phyloP scores from a whole-genome alignment of 2,797 vertebrate genomes.

The Galaxias olidus region DNA sequence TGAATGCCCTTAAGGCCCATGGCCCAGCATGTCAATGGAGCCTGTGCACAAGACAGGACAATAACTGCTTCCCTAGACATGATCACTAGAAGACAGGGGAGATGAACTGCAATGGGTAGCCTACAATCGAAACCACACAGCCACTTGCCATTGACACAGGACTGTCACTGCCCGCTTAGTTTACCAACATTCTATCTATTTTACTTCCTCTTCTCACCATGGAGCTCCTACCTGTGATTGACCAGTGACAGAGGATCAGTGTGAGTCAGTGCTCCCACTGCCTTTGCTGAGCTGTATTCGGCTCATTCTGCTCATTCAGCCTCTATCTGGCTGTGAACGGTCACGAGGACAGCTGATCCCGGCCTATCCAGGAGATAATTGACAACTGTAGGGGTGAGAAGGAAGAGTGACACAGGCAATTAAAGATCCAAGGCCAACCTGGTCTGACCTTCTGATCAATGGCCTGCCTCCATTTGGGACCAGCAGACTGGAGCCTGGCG shows the following conservation, averaged over 20 bases:
- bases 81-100: constrained; percentile 22
- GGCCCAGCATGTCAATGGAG: constrained; percentile 24
- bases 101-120: too few species aligned
- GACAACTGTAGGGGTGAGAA: constrained; percentile 41
- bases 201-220: too few species aligned
- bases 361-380: constrained; percentile 33
- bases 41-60: constrained; percentile 27
- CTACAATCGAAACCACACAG: too few species aligned
- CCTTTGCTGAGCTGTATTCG: not conserved
- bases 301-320: constrained; percentile 3
- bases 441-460: constrained; percentile 58
- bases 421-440: constrained; percentile 47
- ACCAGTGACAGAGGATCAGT: too few species aligned
- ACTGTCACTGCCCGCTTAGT: too few species aligned
- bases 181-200: too few species aligned
- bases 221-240: too few species aligned
- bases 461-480: constrained; percentile 36
- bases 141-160: too few species aligned
- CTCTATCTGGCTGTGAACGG: constrained; percentile 20
- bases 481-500: constrained; percentile 34
- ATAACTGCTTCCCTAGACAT: constrained; percentile 17
- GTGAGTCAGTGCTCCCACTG: too few species aligned
- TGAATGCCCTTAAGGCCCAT: constrained; percentile 26
- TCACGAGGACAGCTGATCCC: constrained; percentile 34
- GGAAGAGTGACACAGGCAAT: constrained; percentile 32